Base-by-base conservation (phyloP, 2,888 invertebrate species). In the Caenorhabditis afra region DNA sequence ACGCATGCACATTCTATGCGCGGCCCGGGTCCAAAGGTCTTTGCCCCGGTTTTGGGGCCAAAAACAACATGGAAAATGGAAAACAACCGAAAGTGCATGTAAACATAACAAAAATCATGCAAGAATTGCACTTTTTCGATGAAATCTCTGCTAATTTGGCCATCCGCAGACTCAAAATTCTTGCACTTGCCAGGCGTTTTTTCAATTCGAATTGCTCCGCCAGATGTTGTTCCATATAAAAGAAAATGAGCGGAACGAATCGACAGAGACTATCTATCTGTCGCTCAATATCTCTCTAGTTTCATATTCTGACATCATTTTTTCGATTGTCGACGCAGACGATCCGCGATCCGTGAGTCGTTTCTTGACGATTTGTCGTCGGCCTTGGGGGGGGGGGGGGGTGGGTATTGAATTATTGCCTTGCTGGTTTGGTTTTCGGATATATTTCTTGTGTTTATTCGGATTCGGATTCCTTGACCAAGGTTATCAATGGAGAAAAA, bases 341-440 rank as follows among this genome's bases (percentile, higher is more conserved):
- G 29, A 29, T 29, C 29, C 29, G 29, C 4, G 29, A n/a, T n/a
- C 29, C 29, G 29, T 29, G 7, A 29, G 29, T 29, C 29, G 29
- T 5, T 5, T 29, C 29, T 29, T 57, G 37, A 35, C n/a, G 23
- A 29, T 3, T n/a, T 12, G 20, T 20, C 50, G 29, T 45, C 41
- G 64, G 49, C 64, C 71, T 71, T 71, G 71, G 62, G 53, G n/a
- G n/a, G n/a, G n/a, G 18, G 35, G 55, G 37, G 49, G 58, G 29
- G 58, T 59, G 58, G 61, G 45, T 45, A 70, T 14, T 64, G 64
- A 73, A 50, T 73, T 73, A 73, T 73, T 29, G 64, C 73, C 55
- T 73, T 73, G 73, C 44, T 58, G 64, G 52, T 73, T 73, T 64
- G 71, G 71, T 44, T 39, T n/a, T 50, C 35, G 44, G 23, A 18